Conservation (phyloP, 2,888 invertebrate genomes). For the Trichopria drosophilae region DNA sequence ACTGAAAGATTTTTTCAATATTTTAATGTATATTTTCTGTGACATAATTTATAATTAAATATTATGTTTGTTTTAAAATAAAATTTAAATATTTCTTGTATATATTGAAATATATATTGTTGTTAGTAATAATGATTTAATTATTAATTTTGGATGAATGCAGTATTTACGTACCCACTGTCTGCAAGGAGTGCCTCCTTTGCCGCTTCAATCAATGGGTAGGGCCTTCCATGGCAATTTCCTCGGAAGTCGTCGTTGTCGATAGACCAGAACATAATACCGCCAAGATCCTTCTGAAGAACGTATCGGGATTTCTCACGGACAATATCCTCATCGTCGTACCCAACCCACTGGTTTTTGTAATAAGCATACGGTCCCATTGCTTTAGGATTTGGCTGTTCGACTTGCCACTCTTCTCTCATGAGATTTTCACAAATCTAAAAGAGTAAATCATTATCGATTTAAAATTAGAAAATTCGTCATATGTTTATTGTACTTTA, state of each 20-base stretch:
- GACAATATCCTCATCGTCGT: conserved; percentile 84
- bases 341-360: conserved; percentile 92
- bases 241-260: conserved; percentile 95
- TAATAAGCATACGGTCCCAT: conserved; percentile 90
- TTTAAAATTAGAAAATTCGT: too few species aligned
- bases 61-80: too few species aligned
- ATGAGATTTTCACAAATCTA: conserved; percentile 85
- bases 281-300: conserved; percentile 80
- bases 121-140: background rate
- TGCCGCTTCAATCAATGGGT: conserved; percentile 88
- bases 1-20: too few species aligned
- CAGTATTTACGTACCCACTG: conserved; percentile 61
- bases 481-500: background rate
- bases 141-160: background rate
- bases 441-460: too few species aligned
- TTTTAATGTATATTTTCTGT: too few species aligned
- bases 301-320: conserved; percentile 83
- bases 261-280: conserved; percentile 92
- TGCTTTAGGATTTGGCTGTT: conserved; percentile 76
- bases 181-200: conserved; percentile 78
- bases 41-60: background rate
- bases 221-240: conserved; percentile 81
- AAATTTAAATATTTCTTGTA: background rate
- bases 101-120: conserved; percentile 9
- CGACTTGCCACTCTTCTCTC: conserved; percentile 79